These are phyloP conservation scores for Latrodectus geometricus DNA, from an alignment of 1,140 invertebrate species.

Conservation along the genomic window DNA sequence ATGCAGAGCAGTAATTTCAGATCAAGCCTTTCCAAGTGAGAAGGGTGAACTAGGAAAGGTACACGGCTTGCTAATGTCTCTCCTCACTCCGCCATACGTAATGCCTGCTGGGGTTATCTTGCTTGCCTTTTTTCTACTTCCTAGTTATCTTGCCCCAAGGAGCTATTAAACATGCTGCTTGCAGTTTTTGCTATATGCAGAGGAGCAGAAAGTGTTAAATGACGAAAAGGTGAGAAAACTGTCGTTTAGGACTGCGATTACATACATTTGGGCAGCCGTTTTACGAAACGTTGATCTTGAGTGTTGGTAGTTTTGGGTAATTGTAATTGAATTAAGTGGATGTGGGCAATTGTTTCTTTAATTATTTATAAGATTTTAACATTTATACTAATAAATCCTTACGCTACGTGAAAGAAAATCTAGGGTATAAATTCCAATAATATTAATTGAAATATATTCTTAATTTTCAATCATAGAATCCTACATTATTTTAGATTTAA, in stretches of 20 bases:
- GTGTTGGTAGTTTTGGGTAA: no score
- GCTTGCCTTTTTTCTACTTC: not conserved
- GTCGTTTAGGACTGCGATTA: not conserved
- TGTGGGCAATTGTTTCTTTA: no score
- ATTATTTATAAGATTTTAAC: no score
- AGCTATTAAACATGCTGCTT: not conserved
- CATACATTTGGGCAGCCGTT: not conserved
- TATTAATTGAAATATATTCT: no score
- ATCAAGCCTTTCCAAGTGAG: not conserved
- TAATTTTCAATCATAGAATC: no score
- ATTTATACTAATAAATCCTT: no score
- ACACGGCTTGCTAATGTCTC: not conserved
- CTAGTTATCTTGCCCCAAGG: not conserved
- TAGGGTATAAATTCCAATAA: no score
- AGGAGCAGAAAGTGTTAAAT: not conserved
- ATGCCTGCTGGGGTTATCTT: not conserved
- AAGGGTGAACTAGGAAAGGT: not conserved
- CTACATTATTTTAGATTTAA: no score
- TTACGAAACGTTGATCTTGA: no score
- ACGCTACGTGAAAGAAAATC: no score
- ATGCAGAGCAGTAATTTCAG: not conserved
- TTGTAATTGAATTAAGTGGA: no score
- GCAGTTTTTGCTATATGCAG: not conserved
- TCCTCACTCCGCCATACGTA: not conserved
- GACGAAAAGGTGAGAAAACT: not conserved